These are phyloP conservation scores for Drosophila tsacasi DNA, from an alignment of 1,140 invertebrate species.

Conservation along the genomic window DNA sequence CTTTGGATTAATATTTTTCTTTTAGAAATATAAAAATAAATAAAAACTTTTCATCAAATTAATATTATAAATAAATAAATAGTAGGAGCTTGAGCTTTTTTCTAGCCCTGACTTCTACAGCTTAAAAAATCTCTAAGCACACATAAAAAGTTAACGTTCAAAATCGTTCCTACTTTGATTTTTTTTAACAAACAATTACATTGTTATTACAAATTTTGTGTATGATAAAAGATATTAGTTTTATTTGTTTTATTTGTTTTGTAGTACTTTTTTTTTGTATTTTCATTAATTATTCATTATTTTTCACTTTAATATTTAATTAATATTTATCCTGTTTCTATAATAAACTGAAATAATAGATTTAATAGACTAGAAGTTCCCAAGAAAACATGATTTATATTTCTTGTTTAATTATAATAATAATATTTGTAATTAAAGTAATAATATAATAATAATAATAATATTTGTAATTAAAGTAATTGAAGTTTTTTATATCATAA, in stretches of 20 bases:
- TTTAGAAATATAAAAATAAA: background rate
- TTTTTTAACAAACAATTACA: background rate
- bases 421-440: background rate
- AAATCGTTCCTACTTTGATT: background rate
- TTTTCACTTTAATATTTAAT: background rate
- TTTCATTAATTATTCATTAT: background rate
- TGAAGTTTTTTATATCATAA: background rate
- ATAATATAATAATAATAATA: background rate
- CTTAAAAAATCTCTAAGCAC: background rate
- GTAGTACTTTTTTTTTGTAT: too few relatives aligned
- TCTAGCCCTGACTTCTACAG: background rate
- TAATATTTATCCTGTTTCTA: background rate
- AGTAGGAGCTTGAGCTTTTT: background rate
- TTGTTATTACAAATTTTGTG: background rate
- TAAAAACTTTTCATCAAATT: background rate
- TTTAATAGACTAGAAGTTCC: too few relatives aligned
- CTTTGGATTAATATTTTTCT: constrained; percentile 1
- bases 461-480: background rate
- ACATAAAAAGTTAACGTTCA: too few relatives aligned
- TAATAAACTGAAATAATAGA: background rate
- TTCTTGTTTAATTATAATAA: background rate
- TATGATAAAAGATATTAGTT: too few relatives aligned
- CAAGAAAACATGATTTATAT: too few relatives aligned
- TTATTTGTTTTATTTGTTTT: too few relatives aligned
- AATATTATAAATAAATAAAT: background rate